Conservation (phyloP, 2,797 vertebrate species). For the Darevskia nairensis region DNA sequence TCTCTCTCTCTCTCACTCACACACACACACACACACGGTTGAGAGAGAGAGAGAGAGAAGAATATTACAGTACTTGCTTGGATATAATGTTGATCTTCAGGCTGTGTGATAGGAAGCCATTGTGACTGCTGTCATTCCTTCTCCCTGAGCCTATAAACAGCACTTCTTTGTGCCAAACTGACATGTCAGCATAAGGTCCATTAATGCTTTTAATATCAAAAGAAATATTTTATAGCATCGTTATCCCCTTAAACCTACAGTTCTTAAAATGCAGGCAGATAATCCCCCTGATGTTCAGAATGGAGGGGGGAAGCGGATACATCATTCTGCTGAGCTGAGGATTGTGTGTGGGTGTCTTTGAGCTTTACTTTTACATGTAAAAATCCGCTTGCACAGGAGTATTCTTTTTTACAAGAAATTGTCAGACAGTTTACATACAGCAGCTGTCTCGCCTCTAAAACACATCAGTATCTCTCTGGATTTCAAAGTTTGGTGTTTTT, state of each 20-base stretch:
- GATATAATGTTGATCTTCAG: neutral
- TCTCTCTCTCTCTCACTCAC: neutral
- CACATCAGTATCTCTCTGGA: neutral
- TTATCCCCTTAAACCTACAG: neutral
- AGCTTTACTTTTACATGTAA: constrained; percentile 43
- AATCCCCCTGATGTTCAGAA: constrained; percentile 26
- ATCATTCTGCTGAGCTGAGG: constrained; percentile 24
- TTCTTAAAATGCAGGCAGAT: constrained; percentile 48
- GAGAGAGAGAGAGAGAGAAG: neutral
- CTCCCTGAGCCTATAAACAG: fast-evolving
- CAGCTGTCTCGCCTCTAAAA: constrained; percentile 58
- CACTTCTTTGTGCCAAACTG: neutral
- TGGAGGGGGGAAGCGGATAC: neutral
- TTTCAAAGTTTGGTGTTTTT: constrained; percentile 21
- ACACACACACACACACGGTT: too few species aligned
- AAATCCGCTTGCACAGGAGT: constrained; percentile 9
- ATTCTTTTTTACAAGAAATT: constrained; percentile 30
- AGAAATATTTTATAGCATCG: neutral
- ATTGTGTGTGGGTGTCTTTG: constrained; percentile 39
- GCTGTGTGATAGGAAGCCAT: neutral
- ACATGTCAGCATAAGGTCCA: neutral
- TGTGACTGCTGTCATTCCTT: constrained; percentile 10
- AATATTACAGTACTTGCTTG: neutral
- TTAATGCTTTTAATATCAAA: constrained; percentile 36
- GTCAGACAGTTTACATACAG: constrained; percentile 24